A percentile compares a stretch with the other conserved stretches of the same genome.
These are phyloP conservation scores for Thomomys bottae DNA, from an alignment of 2,113 vertebrate genomes.

Conservation along the genomic window DNA sequence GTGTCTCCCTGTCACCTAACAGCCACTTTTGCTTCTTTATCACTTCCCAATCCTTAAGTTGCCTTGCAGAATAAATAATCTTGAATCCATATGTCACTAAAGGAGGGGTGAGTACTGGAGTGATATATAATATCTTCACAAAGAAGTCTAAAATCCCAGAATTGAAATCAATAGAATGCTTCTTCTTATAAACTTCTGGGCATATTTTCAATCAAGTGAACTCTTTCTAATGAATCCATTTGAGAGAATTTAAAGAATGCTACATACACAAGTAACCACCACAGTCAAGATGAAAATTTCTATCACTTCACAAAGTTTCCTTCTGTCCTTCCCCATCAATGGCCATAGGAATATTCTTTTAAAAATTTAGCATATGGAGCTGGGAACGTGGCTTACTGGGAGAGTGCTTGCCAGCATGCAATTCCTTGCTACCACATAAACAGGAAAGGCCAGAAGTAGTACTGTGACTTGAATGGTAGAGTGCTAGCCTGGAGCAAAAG, in stretches of 20 bases:
- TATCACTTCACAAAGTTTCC: neutral
- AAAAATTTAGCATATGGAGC: neutral
- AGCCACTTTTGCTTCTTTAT: neutral
- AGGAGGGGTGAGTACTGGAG: neutral
- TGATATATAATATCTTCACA: neutral
- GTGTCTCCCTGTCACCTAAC: neutral
- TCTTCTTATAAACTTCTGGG: conserved; percentile 2
- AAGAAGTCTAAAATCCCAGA: neutral
- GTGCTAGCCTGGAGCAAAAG: no score
- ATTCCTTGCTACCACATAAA: no score
- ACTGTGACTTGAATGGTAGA: no score
- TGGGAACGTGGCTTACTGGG: no score
- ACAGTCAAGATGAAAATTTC: neutral
- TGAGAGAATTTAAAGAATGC: neutral
- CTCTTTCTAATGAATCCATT: neutral
- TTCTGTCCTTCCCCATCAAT: neutral
- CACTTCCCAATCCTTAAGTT: neutral
- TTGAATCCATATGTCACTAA: neutral
- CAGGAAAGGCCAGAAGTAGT: no score
- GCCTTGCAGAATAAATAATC: neutral
- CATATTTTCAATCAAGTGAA: neutral
- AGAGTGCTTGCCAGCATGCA: no score
- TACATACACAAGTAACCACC: neutral
- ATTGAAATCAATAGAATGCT: conserved; percentile 16
- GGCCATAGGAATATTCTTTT: neutral